Conservation (phyloP, 2,888 invertebrate genomes). For the Priocnemis perturbator region DNA sequence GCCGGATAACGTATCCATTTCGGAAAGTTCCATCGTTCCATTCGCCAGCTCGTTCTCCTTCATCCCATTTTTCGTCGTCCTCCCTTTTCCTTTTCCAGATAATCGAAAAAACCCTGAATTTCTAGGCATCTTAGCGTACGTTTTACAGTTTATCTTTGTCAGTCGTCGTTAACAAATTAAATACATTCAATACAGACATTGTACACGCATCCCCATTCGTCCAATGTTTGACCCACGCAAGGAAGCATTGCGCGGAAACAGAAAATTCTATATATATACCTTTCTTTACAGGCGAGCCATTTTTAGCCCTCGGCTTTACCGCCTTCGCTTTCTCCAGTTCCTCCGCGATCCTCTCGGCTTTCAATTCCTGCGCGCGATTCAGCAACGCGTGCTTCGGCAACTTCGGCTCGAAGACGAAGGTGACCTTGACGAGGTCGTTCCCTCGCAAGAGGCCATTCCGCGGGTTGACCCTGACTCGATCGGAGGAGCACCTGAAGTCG, state of each 20-base stretch:
- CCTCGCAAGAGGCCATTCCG: background rate
- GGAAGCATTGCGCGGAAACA: background rate
- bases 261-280: background rate
- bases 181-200: too few species aligned
- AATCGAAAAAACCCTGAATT: too few species aligned
- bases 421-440: slow-evolving; percentile 12
- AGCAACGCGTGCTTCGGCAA: slow-evolving; percentile 2
- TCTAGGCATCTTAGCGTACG: too few species aligned
- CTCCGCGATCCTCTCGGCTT: background rate
- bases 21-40: background rate
- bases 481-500: slow-evolving; percentile 34
- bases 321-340: slow-evolving; percentile 3
- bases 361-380: background rate
- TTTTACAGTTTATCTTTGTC: too few species aligned
- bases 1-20: background rate
- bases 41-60: slow-evolving; percentile 1
- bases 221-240: too few species aligned
- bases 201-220: too few species aligned
- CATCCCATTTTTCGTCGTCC: background rate
- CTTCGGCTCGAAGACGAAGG: slow-evolving; percentile 26
- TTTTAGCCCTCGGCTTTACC: too few species aligned
- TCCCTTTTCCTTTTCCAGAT: background rate
- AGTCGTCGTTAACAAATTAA: too few species aligned
- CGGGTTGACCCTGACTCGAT: slow-evolving; percentile 22
- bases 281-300: background rate